Evolutionary conservation across 2,113 vertebrate species (phyloP), one percentile per base, ranked within the genome.

Genomic region (Neomonachus schauinslandi): DNA sequence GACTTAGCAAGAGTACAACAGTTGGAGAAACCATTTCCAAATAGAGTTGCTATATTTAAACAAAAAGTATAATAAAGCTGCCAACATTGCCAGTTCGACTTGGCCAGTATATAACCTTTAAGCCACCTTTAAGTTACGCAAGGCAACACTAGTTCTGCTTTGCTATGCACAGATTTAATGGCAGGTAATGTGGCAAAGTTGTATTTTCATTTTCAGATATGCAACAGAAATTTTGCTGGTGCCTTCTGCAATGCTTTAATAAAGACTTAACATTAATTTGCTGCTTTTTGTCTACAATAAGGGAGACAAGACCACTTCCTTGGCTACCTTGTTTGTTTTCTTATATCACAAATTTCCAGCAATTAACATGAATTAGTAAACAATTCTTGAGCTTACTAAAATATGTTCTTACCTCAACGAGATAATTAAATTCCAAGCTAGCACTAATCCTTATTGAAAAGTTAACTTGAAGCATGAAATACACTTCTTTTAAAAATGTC

Each of bases 351-450:
- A 96, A 86, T 95, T 97, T 14, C n/a, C 42, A 92, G 61, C 49
- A 97, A 97, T 92, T 94, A 95, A 42, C 36, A 94, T 94, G 39
- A 91, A 94, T 94, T 98, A 89, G 42, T 74, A 96, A 95, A 76
- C 69, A 74, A 84, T 87, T 91, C 67, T 91, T 88, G 57, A 92
- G 51, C 65, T 96, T 96, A 88, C 24, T 94, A 90, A 95, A 96
- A 91, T 72, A 89, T 96, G 51, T 65, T 92, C 28, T 80, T 65
- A 97, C 49, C 6, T 76, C 51, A 94, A 84, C 84, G 51, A 92
- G 89, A 96, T 94, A 93, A 97, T 97, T 96, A 95, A 96, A 93
- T 96, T 96, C 26, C 80, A 97, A 92, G 80, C n/a, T 72, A 95
- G 55, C 28, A 89, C 79, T 96, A 95, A 96, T 87, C 72, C 49